These are phyloP conservation scores for Xenopus petersii DNA, from an alignment of 2,797 vertebrate species.

Conservation along the genomic window DNA sequence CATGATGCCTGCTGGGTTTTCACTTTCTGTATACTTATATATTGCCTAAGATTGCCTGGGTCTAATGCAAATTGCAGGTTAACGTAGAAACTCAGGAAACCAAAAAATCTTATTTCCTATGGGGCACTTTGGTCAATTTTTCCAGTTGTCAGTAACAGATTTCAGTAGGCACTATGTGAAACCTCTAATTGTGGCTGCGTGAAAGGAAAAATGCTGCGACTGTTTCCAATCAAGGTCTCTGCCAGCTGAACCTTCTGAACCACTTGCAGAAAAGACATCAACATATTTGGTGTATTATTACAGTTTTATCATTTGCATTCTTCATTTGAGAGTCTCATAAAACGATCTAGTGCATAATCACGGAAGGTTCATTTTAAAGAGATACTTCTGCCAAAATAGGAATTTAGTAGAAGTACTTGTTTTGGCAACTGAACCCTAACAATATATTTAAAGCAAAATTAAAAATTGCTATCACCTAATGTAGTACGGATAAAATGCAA, in stretches of 20 bases:
- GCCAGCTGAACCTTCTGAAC: constrained; percentile 22
- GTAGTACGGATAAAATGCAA: neutral
- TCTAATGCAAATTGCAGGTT: constrained; percentile 39
- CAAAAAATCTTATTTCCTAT: constrained; percentile 30
- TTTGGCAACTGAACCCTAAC: constrained; percentile 28
- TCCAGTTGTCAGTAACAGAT: constrained; percentile 23
- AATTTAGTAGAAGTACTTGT: constrained; percentile 12
- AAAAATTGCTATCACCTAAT: neutral
- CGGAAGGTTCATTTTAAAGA: constrained; percentile 16
- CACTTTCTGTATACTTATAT: constrained; percentile 31
- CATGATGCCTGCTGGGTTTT: constrained; percentile 14
- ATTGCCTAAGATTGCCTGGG: constrained; percentile 10
- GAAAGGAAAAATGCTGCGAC: constrained; percentile 34
- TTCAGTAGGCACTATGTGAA: constrained; percentile 31
- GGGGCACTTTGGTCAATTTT: constrained; percentile 34
- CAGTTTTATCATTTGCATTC: constrained; percentile 24
- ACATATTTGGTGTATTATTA: constrained; percentile 11
- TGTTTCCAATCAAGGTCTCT: constrained; percentile 30
- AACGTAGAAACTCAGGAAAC: constrained; percentile 17
- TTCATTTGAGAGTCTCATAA: constrained; percentile 36
- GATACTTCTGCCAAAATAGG: constrained; percentile 20
- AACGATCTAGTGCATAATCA: constrained; percentile 30
- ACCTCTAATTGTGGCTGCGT: constrained; percentile 45
- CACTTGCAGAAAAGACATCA: constrained; percentile 19
- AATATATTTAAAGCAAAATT: constrained; percentile 9